phyloP scores from a whole-genome alignment of 2,113 vertebrate species.

The Pithys albifrons region DNA sequence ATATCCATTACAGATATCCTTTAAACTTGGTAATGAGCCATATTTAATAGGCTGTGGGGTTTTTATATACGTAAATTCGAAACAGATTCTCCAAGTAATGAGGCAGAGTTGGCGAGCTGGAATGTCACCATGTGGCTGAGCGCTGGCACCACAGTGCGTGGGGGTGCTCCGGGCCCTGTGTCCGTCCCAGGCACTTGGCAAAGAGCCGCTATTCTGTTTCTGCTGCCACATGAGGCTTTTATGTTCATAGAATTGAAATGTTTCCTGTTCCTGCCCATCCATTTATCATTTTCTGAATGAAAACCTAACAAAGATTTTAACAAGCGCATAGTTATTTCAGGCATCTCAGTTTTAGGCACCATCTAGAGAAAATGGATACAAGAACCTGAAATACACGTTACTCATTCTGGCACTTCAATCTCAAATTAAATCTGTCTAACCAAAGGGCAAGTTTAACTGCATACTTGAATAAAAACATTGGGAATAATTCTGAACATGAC shows the following conservation, averaged over 20 bases:
- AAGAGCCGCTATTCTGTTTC: slow-evolving; percentile 32
- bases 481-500: neutral
- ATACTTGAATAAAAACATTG: neutral
- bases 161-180: neutral
- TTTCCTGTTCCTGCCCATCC: slow-evolving; percentile 44
- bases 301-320: slow-evolving; percentile 1
- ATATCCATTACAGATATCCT: slow-evolving; percentile 43
- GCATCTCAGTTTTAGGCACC: neutral
- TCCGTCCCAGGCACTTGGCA: slow-evolving; percentile 50
- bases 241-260: neutral
- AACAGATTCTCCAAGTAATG: slow-evolving; percentile 60
- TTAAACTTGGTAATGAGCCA: slow-evolving; percentile 47
- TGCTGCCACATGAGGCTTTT: slow-evolving; percentile 28
- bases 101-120: slow-evolving; percentile 52
- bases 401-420: neutral
- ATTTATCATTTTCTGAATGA: slow-evolving; percentile 40
- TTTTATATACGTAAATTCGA: slow-evolving; percentile 54
- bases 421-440: neutral
- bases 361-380: neutral
- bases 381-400: neutral
- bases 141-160: neutral
- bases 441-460: neutral
- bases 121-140: slow-evolving; percentile 61
- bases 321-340: neutral
- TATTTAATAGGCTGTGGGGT: slow-evolving; percentile 17